Evolutionary conservation across 2,888 invertebrate genomes (phyloP).

Genomic region (Lymantria monacha): DNA sequence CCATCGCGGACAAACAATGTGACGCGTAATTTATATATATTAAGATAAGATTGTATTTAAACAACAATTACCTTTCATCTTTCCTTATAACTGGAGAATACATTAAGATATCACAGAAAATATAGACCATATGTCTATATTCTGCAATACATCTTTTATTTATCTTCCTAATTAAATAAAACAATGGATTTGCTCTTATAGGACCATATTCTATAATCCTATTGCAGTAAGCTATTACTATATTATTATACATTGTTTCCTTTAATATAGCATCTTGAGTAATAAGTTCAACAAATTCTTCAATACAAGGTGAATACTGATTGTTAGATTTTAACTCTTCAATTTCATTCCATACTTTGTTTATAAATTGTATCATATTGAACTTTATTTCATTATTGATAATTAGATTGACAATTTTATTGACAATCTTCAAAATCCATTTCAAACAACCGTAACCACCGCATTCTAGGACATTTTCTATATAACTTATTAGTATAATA

Average conservation of each 20-base stretch:
- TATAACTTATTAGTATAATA: slow-evolving; percentile 42
- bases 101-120: slow-evolving; percentile 70
- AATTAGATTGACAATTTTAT: slow-evolving; percentile 46
- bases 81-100: slow-evolving; percentile 75
- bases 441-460: slow-evolving; percentile 74
- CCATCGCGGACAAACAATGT: too few species aligned
- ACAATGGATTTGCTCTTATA: slow-evolving; percentile 57
- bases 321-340: slow-evolving; percentile 72
- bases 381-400: slow-evolving; percentile 38
- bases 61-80: slow-evolving; percentile 82
- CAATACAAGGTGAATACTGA: slow-evolving; percentile 63
- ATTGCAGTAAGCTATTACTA: slow-evolving; percentile 51
- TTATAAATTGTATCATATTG: slow-evolving; percentile 51
- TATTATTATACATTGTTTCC: slow-evolving; percentile 51
- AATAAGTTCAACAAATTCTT: slow-evolving; percentile 62
- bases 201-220: slow-evolving; percentile 64
- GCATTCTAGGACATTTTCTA: slow-evolving; percentile 61
- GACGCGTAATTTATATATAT: too few species aligned
- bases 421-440: slow-evolving; percentile 62
- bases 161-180: slow-evolving; percentile 51
- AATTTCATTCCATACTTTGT: slow-evolving; percentile 67
- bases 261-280: slow-evolving; percentile 51
- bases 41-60: too few species aligned
- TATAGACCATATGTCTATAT: slow-evolving; percentile 53
- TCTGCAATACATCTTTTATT: slow-evolving; percentile 33